phyloP scores from a whole-genome alignment of 2,113 vertebrate genomes.

The Vombatus ursinus region DNA sequence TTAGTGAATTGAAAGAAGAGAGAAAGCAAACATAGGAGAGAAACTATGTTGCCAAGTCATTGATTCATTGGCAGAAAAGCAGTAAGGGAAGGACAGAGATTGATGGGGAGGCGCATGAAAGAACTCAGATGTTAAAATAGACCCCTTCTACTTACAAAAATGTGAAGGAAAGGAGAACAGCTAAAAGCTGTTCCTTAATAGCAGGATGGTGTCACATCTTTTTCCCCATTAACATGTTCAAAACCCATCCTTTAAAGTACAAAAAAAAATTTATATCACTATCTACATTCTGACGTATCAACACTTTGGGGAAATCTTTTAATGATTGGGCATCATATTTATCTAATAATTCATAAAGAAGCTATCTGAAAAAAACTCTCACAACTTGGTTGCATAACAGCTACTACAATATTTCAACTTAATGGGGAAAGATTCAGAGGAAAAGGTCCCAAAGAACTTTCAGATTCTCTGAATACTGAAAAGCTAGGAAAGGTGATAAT shows the following conservation, averaged over 20 bases:
- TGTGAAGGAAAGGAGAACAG: not conserved
- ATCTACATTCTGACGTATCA: not conserved
- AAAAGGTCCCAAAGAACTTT: not conserved
- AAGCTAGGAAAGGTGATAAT: not conserved
- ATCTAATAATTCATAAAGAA: conserved; percentile 47
- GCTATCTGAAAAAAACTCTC: not conserved
- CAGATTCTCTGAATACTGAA: conserved; percentile 12
- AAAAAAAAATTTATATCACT: conserved; percentile 10
- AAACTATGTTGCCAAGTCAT: not conserved
- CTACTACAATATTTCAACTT: not conserved
- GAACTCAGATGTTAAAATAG: not conserved
- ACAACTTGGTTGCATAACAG: not conserved
- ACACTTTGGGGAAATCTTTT: conserved; percentile 41
- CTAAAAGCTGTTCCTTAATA: not conserved
- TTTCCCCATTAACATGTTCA: not conserved
- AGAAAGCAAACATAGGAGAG: conserved; percentile 21
- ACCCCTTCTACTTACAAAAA: conserved; percentile 14
- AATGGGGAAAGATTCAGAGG: conserved; percentile 4
- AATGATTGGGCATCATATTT: conserved; percentile 14
- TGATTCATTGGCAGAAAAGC: not conserved
- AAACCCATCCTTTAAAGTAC: conserved; percentile 2
- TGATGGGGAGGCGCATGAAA: not conserved
- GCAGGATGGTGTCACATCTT: not conserved
- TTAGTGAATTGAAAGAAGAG: conserved; percentile 4
- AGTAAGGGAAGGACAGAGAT: not conserved